phyloP scores from a whole-genome alignment of 1,140 invertebrate species.

The Bombus difficillimus region DNA sequence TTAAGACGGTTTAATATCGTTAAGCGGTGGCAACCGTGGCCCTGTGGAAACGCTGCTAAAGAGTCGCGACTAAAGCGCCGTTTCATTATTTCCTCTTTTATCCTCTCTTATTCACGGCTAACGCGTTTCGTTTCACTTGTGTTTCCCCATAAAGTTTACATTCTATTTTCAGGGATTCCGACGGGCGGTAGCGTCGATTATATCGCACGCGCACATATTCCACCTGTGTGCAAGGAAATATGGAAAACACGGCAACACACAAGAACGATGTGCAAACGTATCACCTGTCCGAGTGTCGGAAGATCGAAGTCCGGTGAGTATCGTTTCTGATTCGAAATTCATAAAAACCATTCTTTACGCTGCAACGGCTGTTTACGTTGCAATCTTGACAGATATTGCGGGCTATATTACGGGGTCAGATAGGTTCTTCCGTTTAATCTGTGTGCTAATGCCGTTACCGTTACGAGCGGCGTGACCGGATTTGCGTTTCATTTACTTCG shows the following conservation, averaged over 20 bases:
- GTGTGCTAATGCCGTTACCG: conserved; percentile 28
- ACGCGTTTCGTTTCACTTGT: neutral
- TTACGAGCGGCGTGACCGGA: neutral
- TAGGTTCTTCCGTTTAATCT: conserved; percentile 16
- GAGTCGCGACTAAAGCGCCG: neutral
- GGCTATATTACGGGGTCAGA: neutral
- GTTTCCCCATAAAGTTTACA: conserved; percentile 14
- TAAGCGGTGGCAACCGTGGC: neutral
- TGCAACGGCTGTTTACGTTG: neutral
- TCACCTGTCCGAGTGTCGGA: too few species aligned
- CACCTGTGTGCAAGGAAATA: neutral
- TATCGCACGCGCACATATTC: neutral
- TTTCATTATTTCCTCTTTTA: conserved; percentile 10
- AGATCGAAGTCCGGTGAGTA: neutral
- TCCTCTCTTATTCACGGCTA: conserved; percentile 5
- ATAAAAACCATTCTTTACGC: neutral
- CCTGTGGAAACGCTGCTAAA: neutral
- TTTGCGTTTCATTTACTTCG: conserved; percentile 28
- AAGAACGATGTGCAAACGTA: neutral
- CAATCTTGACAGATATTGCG: conserved; percentile 2
- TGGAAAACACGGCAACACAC: neutral
- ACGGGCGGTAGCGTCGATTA: neutral
- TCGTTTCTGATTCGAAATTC: neutral
- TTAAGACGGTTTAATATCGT: conserved; percentile 15
- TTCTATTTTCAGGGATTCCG: conserved; percentile 10